Evolutionary conservation across 1,140 invertebrate genomes (phyloP).

Genomic region (Saccostrea glomerata): DNA sequence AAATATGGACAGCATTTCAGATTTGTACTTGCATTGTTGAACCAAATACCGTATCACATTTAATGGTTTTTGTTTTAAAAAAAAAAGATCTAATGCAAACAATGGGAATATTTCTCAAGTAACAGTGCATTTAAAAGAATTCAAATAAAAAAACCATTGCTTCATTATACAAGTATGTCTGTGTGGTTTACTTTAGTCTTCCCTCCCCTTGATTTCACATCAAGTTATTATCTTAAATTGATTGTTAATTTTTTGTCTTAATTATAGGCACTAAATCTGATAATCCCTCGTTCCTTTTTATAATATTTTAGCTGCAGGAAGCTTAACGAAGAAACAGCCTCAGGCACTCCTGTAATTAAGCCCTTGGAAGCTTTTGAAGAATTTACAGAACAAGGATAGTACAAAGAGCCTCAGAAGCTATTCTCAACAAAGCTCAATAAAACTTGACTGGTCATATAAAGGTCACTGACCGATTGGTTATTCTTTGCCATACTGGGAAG

Average conservation of each 20-base stretch:
- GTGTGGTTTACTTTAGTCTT: neutral
- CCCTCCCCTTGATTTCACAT: neutral
- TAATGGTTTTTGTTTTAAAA: neutral
- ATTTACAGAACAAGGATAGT: neutral
- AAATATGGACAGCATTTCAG: neutral
- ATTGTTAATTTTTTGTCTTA: constrained; percentile 11
- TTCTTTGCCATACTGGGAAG: neutral
- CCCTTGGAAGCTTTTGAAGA: neutral
- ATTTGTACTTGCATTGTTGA: neutral
- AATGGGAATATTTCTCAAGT: neutral
- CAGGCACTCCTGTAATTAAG: neutral
- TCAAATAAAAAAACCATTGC: neutral
- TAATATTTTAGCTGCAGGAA: neutral
- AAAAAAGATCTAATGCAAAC: constrained; percentile 8
- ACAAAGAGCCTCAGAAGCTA: neutral
- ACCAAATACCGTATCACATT: neutral
- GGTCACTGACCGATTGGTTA: neutral
- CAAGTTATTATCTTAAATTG: neutral
- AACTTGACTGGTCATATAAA: neutral
- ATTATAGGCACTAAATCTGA: neutral
- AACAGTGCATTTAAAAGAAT: constrained; percentile 24
- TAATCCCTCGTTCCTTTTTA: neutral
- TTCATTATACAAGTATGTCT: neutral
- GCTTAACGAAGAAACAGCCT: neutral
- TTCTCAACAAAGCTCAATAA: neutral